These are phyloP conservation scores for Asarcornis scutulata DNA, from an alignment of 2,113 vertebrate species.

Conservation along the genomic window DNA sequence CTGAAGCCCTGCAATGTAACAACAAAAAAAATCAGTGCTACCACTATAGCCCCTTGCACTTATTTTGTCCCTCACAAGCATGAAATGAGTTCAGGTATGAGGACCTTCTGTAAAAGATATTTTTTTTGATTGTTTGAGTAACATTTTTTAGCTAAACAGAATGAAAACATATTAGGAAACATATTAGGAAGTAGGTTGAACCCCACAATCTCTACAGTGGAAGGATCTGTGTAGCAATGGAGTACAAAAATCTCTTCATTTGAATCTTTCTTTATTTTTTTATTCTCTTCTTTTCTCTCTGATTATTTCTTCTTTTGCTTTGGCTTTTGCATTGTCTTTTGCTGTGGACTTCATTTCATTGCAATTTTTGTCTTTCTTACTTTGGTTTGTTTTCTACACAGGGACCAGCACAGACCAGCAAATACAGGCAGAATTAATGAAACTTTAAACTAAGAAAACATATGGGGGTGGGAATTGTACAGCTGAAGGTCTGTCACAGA, in stretches of 20 bases:
- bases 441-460: not conserved
- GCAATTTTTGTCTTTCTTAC: not conserved
- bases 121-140: too few relatives aligned
- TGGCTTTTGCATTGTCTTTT: not conserved
- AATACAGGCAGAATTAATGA: not conserved
- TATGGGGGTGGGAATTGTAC: accelerated
- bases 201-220: not conserved
- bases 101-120: not conserved
- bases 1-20: not conserved
- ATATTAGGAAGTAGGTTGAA: not conserved
- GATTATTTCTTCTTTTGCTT: not conserved
- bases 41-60: not conserved
- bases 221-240: not conserved
- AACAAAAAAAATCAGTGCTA: not conserved
- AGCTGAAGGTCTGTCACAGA: not conserved
- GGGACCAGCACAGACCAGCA: not conserved
- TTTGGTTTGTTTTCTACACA: not conserved
- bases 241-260: not conserved
- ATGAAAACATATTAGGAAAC: not conserved
- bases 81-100: not conserved
- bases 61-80: not conserved
- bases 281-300: not conserved
- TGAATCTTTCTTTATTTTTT: not conserved
- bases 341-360: not conserved
- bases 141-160: not conserved